Percentiles rank a stretch among this genome's conserved stretches.
Evolutionary conservation across 2,888 invertebrate species (phyloP).

Genomic region (Agrypnus murinus): DNA sequence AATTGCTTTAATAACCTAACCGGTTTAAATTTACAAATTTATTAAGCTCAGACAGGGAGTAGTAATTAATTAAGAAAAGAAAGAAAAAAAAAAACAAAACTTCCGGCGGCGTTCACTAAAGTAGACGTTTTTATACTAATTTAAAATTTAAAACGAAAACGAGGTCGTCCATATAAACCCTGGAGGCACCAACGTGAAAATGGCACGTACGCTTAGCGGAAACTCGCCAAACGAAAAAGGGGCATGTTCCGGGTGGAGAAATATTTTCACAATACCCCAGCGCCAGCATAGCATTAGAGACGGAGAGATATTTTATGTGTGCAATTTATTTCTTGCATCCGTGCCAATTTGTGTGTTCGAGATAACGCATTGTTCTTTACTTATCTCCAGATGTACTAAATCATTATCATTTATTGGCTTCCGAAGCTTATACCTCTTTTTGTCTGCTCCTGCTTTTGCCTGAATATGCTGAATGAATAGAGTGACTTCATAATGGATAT

Average conservation of each 20-base stretch:
- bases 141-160: slow-evolving; percentile 7
- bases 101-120: too few species aligned
- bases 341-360: slow-evolving; percentile 14
- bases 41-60: slow-evolving; percentile 1
- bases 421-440: background rate
- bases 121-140: background rate
- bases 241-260: background rate
- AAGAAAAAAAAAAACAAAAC: too few species aligned
- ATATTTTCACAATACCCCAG: background rate
- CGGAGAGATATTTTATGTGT: background rate
- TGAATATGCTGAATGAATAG: slow-evolving; percentile 21
- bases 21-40: slow-evolving; percentile 10
- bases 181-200: background rate
- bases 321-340: slow-evolving; percentile 7
- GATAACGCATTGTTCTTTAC: slow-evolving; percentile 7
- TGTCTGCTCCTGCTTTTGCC: slow-evolving; percentile 10
- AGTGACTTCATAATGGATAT: slow-evolving; percentile 32
- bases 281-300: background rate
- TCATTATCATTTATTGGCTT: slow-evolving; percentile 24
- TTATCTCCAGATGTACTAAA: slow-evolving; percentile 24
- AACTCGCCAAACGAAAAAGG: background rate
- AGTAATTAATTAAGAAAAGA: slow-evolving; percentile 2
- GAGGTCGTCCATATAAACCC: background rate
- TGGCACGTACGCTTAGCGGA: slow-evolving; percentile 4
- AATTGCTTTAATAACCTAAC: background rate